Percentiles rank a stretch among this genome's conserved stretches.
Conservation (phyloP, 92 coral and sea anemone genomes). For the Blastomussa wellsi region DNA sequence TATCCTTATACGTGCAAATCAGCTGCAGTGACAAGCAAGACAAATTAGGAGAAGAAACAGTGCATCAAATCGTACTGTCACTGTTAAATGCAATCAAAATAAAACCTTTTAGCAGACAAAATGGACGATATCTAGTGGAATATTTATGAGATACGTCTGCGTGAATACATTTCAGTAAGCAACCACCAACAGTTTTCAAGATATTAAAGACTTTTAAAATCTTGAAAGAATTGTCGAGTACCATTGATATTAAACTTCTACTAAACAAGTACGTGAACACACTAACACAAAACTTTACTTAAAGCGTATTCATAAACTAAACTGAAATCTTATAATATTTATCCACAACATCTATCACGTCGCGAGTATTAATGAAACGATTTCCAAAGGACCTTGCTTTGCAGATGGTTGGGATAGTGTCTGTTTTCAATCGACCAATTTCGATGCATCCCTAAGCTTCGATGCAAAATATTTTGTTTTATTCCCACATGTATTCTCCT, state of each 20-base stretch:
- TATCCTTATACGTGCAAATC: conserved; percentile 32
- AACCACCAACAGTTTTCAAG: neutral
- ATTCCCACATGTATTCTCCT: no score
- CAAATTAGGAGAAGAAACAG: neutral
- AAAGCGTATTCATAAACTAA: neutral
- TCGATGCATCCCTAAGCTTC: no score
- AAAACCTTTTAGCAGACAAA: conserved; percentile 1
- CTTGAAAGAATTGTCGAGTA: neutral
- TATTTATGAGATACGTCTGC: conserved; percentile 26
- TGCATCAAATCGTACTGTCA: neutral
- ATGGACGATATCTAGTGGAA: neutral
- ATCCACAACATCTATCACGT: neutral
- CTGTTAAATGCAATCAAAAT: neutral
- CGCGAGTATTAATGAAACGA: neutral
- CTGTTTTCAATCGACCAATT: no score
- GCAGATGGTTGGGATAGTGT: no score
- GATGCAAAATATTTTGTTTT: no score
- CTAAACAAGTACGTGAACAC: neutral
- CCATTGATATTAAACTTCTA: neutral
- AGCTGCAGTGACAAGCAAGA: neutral
- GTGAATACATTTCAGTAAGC: neutral
- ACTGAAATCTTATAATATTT: neutral
- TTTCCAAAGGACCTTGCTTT: no score
- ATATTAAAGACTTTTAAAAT: neutral
- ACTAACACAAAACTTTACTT: neutral